Base-by-base conservation (phyloP, 2,888 invertebrate genomes). In the Melieria crassipennis region DNA sequence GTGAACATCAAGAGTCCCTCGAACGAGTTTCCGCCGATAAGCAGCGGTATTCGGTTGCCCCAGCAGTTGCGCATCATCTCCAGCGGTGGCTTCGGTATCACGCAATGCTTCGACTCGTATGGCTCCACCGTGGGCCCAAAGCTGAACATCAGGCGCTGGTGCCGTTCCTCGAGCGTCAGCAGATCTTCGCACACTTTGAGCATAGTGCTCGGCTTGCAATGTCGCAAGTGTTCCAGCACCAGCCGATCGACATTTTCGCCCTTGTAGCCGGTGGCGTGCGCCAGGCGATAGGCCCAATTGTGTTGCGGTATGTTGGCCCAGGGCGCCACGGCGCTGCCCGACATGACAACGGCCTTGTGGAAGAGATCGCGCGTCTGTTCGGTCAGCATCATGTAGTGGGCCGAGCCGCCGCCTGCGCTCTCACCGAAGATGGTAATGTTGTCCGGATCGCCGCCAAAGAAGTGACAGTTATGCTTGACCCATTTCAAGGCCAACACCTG, bases 371-470 rank as follows among this genome's bases (percentile, higher is more conserved):
- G 87, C 1, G 88, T 82, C 79, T 88, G 85, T 52, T 88, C 88
- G 0, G 89, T 88, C 6, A 89, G 78, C 77, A 88, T 85, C 78
- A 89, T 83, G 71, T 86, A 88, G 75, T 89, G 88, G 0, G 87
- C 84, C 4, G 88, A 86, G 43, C 85, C 87, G 7, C 84, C 88
- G 2, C 89, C 89, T 3, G 89, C 89, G 77, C 89, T 89, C 78
- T 88, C 88, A 1, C 89, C 89, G 76, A 89, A 88, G 7, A 89
- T 82, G 0, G 89, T 89, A 3, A 86, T 88, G 73, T 89, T 89
- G 7, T 87, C 79, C 0, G 88, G 84, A 81, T 89, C 88, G 3
- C 89, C 89, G 50, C 88, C 88, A 78, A 89, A 89, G 68, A 83
- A 83, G 10, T 80, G 74, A 16, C 89, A 88, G 76, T 89, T 89